These are phyloP conservation scores for Myathropa florea DNA, from an alignment of 2,888 invertebrate species.

Conservation along the genomic window DNA sequence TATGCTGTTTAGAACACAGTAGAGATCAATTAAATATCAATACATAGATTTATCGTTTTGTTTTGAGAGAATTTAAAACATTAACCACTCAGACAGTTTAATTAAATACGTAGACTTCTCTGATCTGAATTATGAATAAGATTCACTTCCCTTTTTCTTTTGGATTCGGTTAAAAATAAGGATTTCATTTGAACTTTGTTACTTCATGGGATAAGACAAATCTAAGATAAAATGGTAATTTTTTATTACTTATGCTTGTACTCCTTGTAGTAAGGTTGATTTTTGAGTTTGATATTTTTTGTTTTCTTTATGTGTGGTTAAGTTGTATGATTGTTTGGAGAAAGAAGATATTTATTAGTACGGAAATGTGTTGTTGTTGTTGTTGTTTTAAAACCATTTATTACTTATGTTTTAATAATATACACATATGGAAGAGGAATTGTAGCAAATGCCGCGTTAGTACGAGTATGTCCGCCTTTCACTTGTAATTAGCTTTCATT, in stretches of 20 bases:
- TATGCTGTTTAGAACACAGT: constrained; percentile 76
- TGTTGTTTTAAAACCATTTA: constrained; percentile 52
- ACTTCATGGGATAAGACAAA: constrained; percentile 67
- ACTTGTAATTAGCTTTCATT: constrained; percentile 17
- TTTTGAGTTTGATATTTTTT: constrained; percentile 40
- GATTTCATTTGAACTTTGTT: constrained; percentile 66
- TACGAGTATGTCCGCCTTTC: constrained; percentile 43
- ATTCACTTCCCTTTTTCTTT: constrained; percentile 15
- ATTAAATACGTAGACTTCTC: constrained; percentile 45
- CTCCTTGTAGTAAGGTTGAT: constrained; percentile 64
- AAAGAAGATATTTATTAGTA: constrained; percentile 61
- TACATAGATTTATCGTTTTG: constrained; percentile 44
- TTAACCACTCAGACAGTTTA: constrained; percentile 64
- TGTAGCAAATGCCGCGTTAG: constrained; percentile 54
- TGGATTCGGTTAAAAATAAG: constrained; percentile 52
- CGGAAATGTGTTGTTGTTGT: constrained; percentile 60
- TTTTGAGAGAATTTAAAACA: constrained; percentile 38
- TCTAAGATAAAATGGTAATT: constrained; percentile 53
- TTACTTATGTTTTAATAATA: constrained; percentile 49
- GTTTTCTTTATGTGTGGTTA: constrained; percentile 28
- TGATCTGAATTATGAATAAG: background rate
- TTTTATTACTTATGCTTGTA: constrained; percentile 16
- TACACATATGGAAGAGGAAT: constrained; percentile 63
- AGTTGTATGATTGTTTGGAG: constrained; percentile 57
- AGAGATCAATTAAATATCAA: constrained; percentile 76